Base-by-base conservation (phyloP, 2,797 vertebrate genomes). In the Pyrrhura leucotis region DNA sequence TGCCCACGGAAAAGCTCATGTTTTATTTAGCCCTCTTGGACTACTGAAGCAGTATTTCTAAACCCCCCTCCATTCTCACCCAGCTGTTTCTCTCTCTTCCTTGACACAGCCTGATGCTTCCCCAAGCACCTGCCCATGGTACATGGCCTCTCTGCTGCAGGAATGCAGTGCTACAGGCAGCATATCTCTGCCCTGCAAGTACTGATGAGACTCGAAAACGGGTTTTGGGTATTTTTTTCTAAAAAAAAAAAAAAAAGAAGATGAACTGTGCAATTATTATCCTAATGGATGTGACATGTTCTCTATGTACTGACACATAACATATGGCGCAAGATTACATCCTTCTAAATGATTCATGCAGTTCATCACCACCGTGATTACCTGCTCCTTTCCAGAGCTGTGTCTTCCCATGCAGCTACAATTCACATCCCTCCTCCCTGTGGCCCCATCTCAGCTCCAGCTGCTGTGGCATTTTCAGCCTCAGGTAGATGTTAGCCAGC, bases 321-420 rank as follows among this genome's bases (percentile, higher is more conserved):
- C 96, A 95, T 95, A 96, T 93, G 91, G 96, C 0, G 0, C n/a
- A 9, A 71, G 89, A 95, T 91, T 88, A 88, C 79, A 42, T 89
- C 89, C 92, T 74, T 91, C 89, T 92, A 56, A 87, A 90, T 88
- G 84, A 95, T 95, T 95, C 92, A 93, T 87, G 84, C 74, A 68
- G 90, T 92, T 96, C 93, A 83, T 94, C 81, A 72, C 78, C 66
- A 23, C 86, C 2, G 5, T 0, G 7, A 93, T 69, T 84, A 75
- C 77, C 91, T 80, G 68, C 68, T 88, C 40, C 81, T 77, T 63
- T 45, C 72, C 75, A 44, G 48, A 88, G 74, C 68, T 0, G 0
- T 12, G 23, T 15, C 84, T 89, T 61, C 72, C 40, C 39, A 29
- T 66, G 26, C 14, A 53, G 79, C n/a, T 44, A 42, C 62, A 42